Evolutionary conservation across 2,888 invertebrate species (phyloP), one percentile per base, ranked within the genome.

Genomic region (Agonopterix subpropinquella): DNA sequence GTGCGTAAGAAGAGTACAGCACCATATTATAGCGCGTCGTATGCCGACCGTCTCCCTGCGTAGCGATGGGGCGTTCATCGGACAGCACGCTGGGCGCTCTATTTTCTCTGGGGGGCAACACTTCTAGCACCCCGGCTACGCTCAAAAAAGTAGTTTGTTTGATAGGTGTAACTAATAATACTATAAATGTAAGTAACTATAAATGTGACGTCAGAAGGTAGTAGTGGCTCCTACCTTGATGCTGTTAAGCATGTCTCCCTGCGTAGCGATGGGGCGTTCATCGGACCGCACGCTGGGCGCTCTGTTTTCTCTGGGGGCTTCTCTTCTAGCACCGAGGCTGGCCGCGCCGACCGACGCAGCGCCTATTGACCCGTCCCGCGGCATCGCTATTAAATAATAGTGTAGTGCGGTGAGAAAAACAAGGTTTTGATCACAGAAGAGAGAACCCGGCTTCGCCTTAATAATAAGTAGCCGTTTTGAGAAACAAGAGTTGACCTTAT

Each of bases 41-140:
- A n/a, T n/a, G n/a, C n/a, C n/a, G n/a, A n/a, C n/a, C n/a, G 54
- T 91, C 91, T 3, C 91, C 92, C 60, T 91, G 91, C 2, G 91
- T 90, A 1, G 86, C 85, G 2, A 75, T 49, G 0, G 77, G 73
- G 0, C 83, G 70, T 48, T 86, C 84, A 47, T 87, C 86, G 0
- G 87, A 87, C 0, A 80, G 74, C 11, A 81, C 81, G 18, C 81
- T 82, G 4, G 80, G 78, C 4, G 84, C 77, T 2, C 67, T 66
- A 35, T 67, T 67, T 1, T 68, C 65, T 5, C 56, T 48, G 1
- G 80, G 73, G 0, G 86, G n/a, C 81, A 0, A 77, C 78, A 0
- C 80, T 69, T 0, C 73, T 65, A 0, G 86, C 84, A 1, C 80
- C 85, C 1, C 87, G 55, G n/a, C n/a, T n/a, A n/a, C n/a, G n/a